Percentiles rank a stretch among this genome's conserved stretches.
These are phyloP conservation scores for Shinisaurus crocodilurus DNA, from an alignment of 2,113 vertebrate species.

Conservation along the genomic window DNA sequence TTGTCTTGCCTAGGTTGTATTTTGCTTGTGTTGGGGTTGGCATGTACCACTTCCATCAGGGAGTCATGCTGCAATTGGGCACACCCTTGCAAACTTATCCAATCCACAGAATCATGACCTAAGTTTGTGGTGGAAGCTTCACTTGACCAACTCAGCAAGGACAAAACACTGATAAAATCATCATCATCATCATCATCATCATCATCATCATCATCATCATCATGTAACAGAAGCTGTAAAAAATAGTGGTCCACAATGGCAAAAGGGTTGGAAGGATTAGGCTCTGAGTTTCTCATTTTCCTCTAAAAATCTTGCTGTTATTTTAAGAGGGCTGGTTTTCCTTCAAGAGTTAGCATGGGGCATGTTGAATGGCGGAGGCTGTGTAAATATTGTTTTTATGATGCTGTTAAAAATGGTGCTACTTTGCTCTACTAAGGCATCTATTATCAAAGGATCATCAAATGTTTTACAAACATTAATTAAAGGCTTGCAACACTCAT, in stretches of 20 bases:
- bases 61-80: neutral
- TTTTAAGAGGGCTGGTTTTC: neutral
- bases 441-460: constrained; percentile 38
- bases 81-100: neutral
- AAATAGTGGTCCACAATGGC: neutral
- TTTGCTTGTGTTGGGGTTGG: neutral
- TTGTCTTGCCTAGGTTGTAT: neutral
- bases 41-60: neutral
- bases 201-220: too few species aligned
- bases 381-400: constrained; percentile 51
- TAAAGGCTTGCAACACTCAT: neutral
- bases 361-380: constrained; percentile 32
- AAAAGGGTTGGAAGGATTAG: neutral
- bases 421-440: constrained; percentile 64
- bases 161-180: neutral
- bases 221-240: too few species aligned
- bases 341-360: constrained; percentile 1
- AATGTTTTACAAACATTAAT: constrained; percentile 35
- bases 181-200: too few species aligned
- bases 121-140: neutral
- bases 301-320: neutral
- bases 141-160: neutral
- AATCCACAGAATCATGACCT: neutral
- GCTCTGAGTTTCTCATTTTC: neutral
- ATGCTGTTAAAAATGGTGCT: constrained; percentile 37